phyloP scores from a whole-genome alignment of 1,140 invertebrate genomes.

The Chrysopa pallens region DNA sequence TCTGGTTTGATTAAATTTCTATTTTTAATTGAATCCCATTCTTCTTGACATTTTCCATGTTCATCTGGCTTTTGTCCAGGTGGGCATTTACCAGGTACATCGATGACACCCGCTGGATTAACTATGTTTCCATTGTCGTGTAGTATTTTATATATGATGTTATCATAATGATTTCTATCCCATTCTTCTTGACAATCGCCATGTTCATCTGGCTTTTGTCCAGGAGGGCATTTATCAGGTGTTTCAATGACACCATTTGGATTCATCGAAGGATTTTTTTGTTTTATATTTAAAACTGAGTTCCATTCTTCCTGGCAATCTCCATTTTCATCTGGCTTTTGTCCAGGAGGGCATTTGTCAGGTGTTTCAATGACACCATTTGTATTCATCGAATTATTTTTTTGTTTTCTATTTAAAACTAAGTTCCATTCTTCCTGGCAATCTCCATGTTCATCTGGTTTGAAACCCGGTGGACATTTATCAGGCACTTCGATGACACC shows the following conservation, averaged over 20 bases:
- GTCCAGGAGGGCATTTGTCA: too few species aligned
- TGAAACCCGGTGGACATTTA: constrained; percentile 18
- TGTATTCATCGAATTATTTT: too few species aligned
- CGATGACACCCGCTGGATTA: constrained; percentile 13
- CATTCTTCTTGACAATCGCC: too few species aligned
- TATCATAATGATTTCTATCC: too few species aligned
- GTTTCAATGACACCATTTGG: constrained; percentile 15
- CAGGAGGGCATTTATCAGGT: too few species aligned
- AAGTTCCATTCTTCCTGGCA: constrained; percentile 11
- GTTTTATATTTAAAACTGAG: too few species aligned
- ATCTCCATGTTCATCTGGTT: constrained; percentile 15
- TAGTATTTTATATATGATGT: too few species aligned
- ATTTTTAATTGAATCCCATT: constrained; percentile 1
- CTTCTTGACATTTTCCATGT: constrained; percentile 15
- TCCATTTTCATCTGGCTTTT: constrained; percentile 6
- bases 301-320: constrained; percentile 13
- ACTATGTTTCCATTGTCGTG: too few species aligned
- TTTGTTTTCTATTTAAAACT: too few species aligned
- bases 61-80: constrained; percentile 16
- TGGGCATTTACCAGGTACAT: constrained; percentile 18
- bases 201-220: too few species aligned
- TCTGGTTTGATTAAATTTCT: too few species aligned
- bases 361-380: constrained; percentile 15
- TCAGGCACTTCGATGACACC: constrained; percentile 18
- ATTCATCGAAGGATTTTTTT: too few species aligned